Conservation (phyloP, 2,797 vertebrate species). For the Cebuella pygmaea region DNA sequence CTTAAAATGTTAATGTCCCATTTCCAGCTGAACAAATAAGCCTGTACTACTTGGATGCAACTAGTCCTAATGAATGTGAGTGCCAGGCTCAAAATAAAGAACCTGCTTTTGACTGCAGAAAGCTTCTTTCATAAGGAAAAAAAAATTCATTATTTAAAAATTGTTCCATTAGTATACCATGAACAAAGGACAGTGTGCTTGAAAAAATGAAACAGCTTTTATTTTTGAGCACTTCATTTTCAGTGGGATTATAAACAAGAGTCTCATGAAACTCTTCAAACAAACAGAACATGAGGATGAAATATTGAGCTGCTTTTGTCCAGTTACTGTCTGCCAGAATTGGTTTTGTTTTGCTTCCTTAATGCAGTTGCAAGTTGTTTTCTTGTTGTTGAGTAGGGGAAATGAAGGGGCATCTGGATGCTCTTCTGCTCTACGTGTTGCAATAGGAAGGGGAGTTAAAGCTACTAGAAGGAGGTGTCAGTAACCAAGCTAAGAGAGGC, state of each 20-base stretch:
- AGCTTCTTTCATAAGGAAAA: constrained; percentile 77
- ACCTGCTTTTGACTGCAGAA: constrained; percentile 68
- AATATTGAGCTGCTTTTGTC: constrained; percentile 60
- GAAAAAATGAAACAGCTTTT: constrained; percentile 82
- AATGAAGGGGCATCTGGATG: accelerated
- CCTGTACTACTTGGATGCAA: constrained; percentile 79
- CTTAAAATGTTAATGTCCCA: constrained; percentile 86
- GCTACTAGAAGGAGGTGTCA: neutral
- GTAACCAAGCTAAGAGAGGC: neutral
- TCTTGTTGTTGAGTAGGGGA: neutral
- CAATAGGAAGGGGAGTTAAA: neutral
- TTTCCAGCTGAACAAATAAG: constrained; percentile 85
- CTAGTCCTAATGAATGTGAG: constrained; percentile 82
- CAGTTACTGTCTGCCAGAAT: constrained; percentile 5
- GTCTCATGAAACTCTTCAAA: constrained; percentile 71
- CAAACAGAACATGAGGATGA: constrained; percentile 42
- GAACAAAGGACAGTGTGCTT: constrained; percentile 80
- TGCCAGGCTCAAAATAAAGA: constrained; percentile 77
- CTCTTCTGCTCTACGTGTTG: neutral
- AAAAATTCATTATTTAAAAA: constrained; percentile 85
- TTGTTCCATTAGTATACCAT: constrained; percentile 76
- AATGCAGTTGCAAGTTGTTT: neutral
- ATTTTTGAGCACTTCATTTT: constrained; percentile 78
- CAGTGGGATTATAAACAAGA: constrained; percentile 80
- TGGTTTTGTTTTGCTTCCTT: constrained; percentile 46